Percentiles rank a stretch among this genome's conserved stretches.
These are phyloP conservation scores for Campylomormyrus numenius DNA, from an alignment of 2,113 vertebrate genomes.

Conservation along the genomic window DNA sequence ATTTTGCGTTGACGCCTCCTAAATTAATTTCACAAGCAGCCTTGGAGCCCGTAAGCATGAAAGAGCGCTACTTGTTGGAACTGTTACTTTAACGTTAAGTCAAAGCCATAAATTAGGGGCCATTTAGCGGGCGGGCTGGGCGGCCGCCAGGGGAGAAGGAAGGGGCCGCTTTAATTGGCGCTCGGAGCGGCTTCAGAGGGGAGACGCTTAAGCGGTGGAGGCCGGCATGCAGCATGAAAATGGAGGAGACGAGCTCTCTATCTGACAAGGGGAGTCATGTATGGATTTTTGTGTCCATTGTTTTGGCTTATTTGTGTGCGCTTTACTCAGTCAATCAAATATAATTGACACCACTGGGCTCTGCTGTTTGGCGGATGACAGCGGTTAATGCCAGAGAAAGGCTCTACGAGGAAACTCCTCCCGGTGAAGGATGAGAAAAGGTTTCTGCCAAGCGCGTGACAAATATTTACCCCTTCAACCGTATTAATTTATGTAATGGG, in stretches of 20 bases:
- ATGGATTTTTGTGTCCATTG: slow-evolving; percentile 99
- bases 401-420: slow-evolving; percentile 76
- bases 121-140: slow-evolving; percentile 93
- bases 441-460: slow-evolving; percentile 68
- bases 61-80: slow-evolving; percentile 38
- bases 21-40: neutral
- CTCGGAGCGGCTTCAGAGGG: slow-evolving; percentile 72
- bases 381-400: slow-evolving; percentile 85
- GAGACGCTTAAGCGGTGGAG: slow-evolving; percentile 75
- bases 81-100: slow-evolving; percentile 78
- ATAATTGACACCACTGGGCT: slow-evolving; percentile 99
- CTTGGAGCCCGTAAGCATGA: neutral
- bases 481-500: slow-evolving; percentile 92
- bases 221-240: slow-evolving; percentile 76
- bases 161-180: slow-evolving; percentile 90
- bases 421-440: slow-evolving; percentile 70
- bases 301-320: slow-evolving; percentile 98
- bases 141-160: slow-evolving; percentile 79
- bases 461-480: slow-evolving; percentile 76
- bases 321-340: slow-evolving; percentile 99
- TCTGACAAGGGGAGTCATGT: slow-evolving; percentile 93
- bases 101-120: slow-evolving; percentile 99
- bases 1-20: neutral
- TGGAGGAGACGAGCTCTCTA: slow-evolving; percentile 79
- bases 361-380: slow-evolving; percentile 90